Evolutionary conservation across 2,888 invertebrate genomes (phyloP).

Genomic region (Trissolcus brochymenae): DNA sequence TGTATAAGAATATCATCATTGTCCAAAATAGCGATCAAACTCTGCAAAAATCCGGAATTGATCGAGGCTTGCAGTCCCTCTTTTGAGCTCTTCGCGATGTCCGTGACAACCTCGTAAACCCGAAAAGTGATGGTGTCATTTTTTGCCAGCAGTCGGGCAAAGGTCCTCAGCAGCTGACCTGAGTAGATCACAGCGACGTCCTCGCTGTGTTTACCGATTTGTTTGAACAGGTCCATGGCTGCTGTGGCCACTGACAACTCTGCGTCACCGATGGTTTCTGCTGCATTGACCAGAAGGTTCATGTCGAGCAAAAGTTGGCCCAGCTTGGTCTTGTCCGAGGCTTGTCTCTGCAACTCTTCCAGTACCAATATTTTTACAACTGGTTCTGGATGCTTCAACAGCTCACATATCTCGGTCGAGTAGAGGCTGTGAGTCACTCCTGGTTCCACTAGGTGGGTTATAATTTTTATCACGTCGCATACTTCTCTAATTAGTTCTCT

Average conservation of each 20-base stretch:
- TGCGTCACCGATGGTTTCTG: constrained; percentile 80
- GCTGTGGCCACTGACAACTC: constrained; percentile 80
- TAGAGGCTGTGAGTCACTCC: constrained; percentile 64
- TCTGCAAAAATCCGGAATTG: constrained; percentile 81
- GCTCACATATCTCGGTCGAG: constrained; percentile 61
- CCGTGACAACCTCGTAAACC: constrained; percentile 83
- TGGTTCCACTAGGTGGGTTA: constrained; percentile 62
- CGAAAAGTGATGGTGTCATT: constrained; percentile 82
- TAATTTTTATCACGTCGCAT: constrained; percentile 63
- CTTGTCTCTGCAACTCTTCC: constrained; percentile 62
- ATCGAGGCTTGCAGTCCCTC: constrained; percentile 80
- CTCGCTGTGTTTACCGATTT: constrained; percentile 75
- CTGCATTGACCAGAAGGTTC: constrained; percentile 79
- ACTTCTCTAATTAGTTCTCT: constrained; percentile 64
- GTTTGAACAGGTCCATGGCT: constrained; percentile 79
- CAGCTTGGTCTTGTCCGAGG: constrained; percentile 61
- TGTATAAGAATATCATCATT: constrained; percentile 86
- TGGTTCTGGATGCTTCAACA: constrained; percentile 62
- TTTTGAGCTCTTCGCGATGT: constrained; percentile 81
- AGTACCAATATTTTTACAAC: constrained; percentile 64
- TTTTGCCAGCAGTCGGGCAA: constrained; percentile 79
- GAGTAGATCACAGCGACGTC: constrained; percentile 78
- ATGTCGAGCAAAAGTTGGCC: constrained; percentile 77
- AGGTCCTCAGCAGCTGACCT: constrained; percentile 78
- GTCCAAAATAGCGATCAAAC: constrained; percentile 82